Evolutionary conservation across 2,113 vertebrate genomes (phyloP).

Genomic region (Forbesichthys papilliferus): DNA sequence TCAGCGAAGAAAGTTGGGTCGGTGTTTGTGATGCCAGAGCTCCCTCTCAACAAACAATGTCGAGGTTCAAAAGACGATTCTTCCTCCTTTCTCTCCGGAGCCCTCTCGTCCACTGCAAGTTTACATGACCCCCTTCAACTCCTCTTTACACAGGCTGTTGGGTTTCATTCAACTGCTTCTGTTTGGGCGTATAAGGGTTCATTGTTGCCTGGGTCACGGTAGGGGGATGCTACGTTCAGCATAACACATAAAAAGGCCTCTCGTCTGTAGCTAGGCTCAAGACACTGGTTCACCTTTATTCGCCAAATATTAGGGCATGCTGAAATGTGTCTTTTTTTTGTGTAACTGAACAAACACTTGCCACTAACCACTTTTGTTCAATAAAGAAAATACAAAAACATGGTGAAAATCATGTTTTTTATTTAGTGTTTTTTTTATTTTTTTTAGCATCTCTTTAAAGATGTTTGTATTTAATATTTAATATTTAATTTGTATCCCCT

Average conservation of each 20-base stretch:
- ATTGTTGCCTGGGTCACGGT: constrained; percentile 66
- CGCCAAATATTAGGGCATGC: constrained; percentile 50
- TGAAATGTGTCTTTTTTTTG: constrained; percentile 59
- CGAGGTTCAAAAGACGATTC: constrained; percentile 63
- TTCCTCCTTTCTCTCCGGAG: constrained; percentile 66
- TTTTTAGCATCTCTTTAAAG: constrained; percentile 43
- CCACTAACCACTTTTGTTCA: constrained; percentile 31
- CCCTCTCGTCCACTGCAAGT: constrained; percentile 65
- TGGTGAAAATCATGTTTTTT: neutral
- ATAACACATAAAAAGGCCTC: constrained; percentile 62
- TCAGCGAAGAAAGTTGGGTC: constrained; percentile 56
- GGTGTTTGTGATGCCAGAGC: constrained; percentile 71
- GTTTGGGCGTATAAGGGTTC: constrained; percentile 62
- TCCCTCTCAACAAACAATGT: constrained; percentile 64
- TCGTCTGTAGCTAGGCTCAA: constrained; percentile 52
- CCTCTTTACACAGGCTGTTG: constrained; percentile 64
- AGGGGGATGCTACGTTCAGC: constrained; percentile 63
- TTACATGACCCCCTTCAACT: constrained; percentile 79
- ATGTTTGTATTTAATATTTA: constrained; percentile 58
- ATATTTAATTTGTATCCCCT: constrained; percentile 68
- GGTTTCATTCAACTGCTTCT: constrained; percentile 65
- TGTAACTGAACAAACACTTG: constrained; percentile 27
- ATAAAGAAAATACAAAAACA: constrained; percentile 25
- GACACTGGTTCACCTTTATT: constrained; percentile 56
- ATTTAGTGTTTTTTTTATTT: neutral